Base-by-base conservation (phyloP, 2,888 invertebrate species). In the Protophormia terraenovae region DNA sequence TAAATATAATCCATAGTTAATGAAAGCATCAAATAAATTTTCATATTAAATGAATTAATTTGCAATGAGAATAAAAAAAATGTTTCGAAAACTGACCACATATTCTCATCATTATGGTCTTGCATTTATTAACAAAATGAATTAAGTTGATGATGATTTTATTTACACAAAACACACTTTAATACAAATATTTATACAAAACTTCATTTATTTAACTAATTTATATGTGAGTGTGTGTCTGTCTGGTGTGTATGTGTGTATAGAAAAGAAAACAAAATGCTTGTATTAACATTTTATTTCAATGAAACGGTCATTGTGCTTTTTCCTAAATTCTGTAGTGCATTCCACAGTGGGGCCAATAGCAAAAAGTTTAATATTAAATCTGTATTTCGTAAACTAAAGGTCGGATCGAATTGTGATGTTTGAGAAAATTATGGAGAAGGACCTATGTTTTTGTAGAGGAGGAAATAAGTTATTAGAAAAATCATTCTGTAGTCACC, bases 281-380 rank as follows among this genome's bases (percentile, higher is more conserved):
- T 29, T 16, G 62, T 53, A 71, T 79, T 72, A 72, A 79, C 62
- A 72, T 72, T 72, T 79, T 64, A 64, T 71, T 72, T 72, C 64
- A 72, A 79, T 79, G 64, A 79, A 79, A 55, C 71, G 79, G 79
- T 71, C 71, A 79, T 72, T 79, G 79, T 55, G 29, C 58, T 58
- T n/a, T n/a, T 12, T n/a, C 50, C 29, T 53, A 27, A 32, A 4
- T 35, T 35, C 35, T 35, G 35, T 10, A 35, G n/a, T n/a, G n/a
- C n/a, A n/a, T n/a, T n/a, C n/a, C n/a, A n/a, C n/a, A n/a, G n/a
- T n/a, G n/a, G n/a, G n/a, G n/a, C n/a, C n/a, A n/a, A n/a, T n/a
- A n/a, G n/a, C n/a, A n/a, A n/a, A n/a, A n/a, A n/a, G n/a, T n/a
- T n/a, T n/a, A n/a, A n/a, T n/a, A n/a, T n/a, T n/a, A n/a, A n/a